Evolutionary conservation across 1,140 invertebrate genomes (phyloP).

Genomic region (Drosophila asahinai): DNA sequence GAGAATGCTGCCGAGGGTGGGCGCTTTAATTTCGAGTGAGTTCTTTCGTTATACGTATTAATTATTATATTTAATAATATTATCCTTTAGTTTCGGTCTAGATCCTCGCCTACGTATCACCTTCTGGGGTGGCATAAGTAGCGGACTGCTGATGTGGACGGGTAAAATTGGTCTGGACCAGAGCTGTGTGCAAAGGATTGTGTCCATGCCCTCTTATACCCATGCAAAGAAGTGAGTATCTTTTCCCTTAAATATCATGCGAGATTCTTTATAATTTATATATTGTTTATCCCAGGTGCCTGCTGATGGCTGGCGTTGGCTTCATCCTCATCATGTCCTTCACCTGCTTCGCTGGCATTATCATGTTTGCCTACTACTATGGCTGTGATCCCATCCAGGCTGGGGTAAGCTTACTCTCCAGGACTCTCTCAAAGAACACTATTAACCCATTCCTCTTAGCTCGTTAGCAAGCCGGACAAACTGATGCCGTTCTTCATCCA

Average conservation of each 20-base stretch:
- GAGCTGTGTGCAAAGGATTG: constrained; percentile 76
- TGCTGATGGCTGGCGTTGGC: constrained; percentile 86
- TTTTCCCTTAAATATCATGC: not conserved
- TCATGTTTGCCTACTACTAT: constrained; percentile 90
- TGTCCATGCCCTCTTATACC: constrained; percentile 67
- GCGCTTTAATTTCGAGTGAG: constrained; percentile 88
- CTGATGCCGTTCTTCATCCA: constrained; percentile 88
- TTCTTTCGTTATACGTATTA: not conserved
- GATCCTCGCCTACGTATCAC: constrained; percentile 70
- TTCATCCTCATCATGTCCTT: constrained; percentile 86
- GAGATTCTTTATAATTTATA: not conserved
- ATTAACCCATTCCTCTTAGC: constrained; percentile 30
- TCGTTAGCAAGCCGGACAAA: constrained; percentile 86
- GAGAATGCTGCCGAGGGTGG: constrained; percentile 86
- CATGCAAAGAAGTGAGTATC: constrained; percentile 68
- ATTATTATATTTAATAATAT: not conserved
- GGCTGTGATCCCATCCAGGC: constrained; percentile 90
- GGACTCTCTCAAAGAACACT: too few relatives aligned
- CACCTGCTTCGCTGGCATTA: constrained; percentile 89
- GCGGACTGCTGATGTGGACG: constrained; percentile 69
- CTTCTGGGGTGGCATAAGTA: constrained; percentile 51
- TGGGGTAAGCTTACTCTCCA: constrained; percentile 83
- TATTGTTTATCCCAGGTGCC: constrained; percentile 71
- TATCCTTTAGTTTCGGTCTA: constrained; percentile 45
- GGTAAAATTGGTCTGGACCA: constrained; percentile 78